Evolutionary conservation across 2,797 vertebrate genomes (phyloP).

Genomic region (Alectoris magna): DNA sequence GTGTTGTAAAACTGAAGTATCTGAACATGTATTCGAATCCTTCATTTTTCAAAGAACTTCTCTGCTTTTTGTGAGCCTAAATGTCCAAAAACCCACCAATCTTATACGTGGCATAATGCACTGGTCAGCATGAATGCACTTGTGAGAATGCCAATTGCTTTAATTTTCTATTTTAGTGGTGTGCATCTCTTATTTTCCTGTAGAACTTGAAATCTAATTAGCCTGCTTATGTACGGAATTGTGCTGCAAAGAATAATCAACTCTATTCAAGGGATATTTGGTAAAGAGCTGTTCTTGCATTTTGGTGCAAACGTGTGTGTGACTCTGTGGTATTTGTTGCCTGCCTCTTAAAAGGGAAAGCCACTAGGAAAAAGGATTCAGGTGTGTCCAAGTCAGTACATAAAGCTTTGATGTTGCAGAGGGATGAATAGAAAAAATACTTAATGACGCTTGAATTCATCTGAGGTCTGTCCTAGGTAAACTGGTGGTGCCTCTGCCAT

Average conservation of each 20-base stretch:
- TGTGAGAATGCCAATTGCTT: background rate
- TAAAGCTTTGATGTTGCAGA: background rate
- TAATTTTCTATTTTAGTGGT: background rate
- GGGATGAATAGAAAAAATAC: background rate
- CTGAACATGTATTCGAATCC: slow-evolving; percentile 50
- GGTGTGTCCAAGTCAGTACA: background rate
- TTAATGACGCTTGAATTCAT: background rate
- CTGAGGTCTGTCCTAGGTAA: background rate
- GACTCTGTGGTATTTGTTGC: background rate
- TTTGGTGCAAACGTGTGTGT: fast-evolving
- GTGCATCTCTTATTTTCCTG: background rate
- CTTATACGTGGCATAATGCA: background rate
- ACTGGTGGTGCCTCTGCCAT: too few relatives aligned
- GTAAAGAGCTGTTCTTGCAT: background rate
- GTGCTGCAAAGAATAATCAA: background rate
- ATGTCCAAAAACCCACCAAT: background rate
- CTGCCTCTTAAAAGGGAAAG: background rate
- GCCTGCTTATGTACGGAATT: background rate
- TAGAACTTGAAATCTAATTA: background rate
- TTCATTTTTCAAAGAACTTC: background rate
- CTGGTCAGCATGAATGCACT: fast-evolving
- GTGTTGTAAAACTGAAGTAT: slow-evolving; percentile 55
- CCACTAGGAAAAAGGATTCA: background rate
- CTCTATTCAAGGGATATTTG: background rate
- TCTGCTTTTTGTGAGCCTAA: background rate